A percentile compares a stretch with the other conserved stretches of the same genome.
These are phyloP conservation scores for Lithobates sylvaticus DNA, from an alignment of 2,797 vertebrate species.

Conservation along the genomic window DNA sequence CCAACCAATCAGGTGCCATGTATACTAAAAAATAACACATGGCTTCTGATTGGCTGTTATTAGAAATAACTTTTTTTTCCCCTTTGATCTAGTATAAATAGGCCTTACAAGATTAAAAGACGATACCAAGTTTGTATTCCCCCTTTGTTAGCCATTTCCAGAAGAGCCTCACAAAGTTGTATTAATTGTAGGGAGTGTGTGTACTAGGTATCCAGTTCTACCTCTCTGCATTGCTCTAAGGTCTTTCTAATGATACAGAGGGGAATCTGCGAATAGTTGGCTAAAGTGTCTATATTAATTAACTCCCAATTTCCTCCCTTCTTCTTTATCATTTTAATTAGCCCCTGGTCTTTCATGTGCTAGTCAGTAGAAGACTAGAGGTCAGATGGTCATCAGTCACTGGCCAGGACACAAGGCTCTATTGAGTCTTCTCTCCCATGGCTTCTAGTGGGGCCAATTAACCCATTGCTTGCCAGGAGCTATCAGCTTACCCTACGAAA, in stretches of 20 bases:
- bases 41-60: too few relatives aligned
- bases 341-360: slow-evolving; percentile 73
- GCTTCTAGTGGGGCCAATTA: slow-evolving; percentile 40
- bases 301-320: slow-evolving; percentile 75
- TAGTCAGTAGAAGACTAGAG: slow-evolving; percentile 63
- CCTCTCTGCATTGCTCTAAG: neutral
- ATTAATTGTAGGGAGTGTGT: neutral
- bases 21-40: too few relatives aligned
- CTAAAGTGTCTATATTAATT: slow-evolving; percentile 68
- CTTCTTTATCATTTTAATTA: slow-evolving; percentile 77
- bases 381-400: slow-evolving; percentile 63
- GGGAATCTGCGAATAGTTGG: slow-evolving; percentile 52
- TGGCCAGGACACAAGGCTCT: slow-evolving; percentile 42
- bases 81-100: too few relatives aligned
- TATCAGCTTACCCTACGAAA: slow-evolving; percentile 24
- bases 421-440: slow-evolving; percentile 44
- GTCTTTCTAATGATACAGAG: slow-evolving; percentile 35
- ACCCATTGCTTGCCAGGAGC: slow-evolving; percentile 37
- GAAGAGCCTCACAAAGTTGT: too few relatives aligned
- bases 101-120: too few relatives aligned
- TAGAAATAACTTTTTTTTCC: too few relatives aligned
- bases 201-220: neutral
- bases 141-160: neutral
- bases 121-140: neutral
- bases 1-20: too few relatives aligned